Percentiles rank a stretch among this genome's conserved stretches.
Evolutionary conservation across 92 coral and sea anemone species (phyloP).

Genomic region (Parazoanthus swiftii): DNA sequence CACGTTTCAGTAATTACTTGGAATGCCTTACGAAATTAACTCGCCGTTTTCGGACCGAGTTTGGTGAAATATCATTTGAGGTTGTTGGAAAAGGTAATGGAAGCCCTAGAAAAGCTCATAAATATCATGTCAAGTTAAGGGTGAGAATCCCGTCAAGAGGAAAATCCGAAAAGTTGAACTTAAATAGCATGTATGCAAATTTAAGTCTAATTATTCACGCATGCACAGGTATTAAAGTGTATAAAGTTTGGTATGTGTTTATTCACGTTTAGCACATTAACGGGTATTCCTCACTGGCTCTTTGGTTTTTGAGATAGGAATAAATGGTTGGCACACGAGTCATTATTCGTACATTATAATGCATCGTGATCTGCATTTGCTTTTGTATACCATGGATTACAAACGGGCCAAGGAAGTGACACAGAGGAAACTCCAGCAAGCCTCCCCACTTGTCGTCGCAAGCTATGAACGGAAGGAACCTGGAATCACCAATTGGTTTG

Average conservation of each 20-base stretch:
- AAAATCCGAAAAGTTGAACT: no score
- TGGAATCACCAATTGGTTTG: slow-evolving; percentile 42
- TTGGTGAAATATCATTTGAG: no score
- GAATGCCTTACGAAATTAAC: no score
- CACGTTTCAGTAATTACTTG: no score
- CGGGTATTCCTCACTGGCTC: not conserved
- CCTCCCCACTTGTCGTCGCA: slow-evolving; percentile 33
- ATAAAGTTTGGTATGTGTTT: no score
- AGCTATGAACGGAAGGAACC: slow-evolving; percentile 62
- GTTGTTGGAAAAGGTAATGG: no score
- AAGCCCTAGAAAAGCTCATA: no score
- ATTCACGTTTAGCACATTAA: not conserved
- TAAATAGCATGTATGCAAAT: no score
- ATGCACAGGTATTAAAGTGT: no score
- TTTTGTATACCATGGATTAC: slow-evolving; percentile 62
- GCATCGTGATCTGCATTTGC: slow-evolving; percentile 54
- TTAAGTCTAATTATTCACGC: not conserved
- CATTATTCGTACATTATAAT: slow-evolving; percentile 64
- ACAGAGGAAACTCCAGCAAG: slow-evolving; percentile 40
- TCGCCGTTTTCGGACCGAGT: no score
- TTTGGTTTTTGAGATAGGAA: slow-evolving; percentile 45
- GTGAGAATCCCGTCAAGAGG: no score
- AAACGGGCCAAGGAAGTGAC: slow-evolving; percentile 71
- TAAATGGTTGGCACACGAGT: slow-evolving; percentile 64
- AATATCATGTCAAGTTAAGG: no score